Conservation (phyloP, 1,140 invertebrate species). For the Drosophila ogumai region DNA sequence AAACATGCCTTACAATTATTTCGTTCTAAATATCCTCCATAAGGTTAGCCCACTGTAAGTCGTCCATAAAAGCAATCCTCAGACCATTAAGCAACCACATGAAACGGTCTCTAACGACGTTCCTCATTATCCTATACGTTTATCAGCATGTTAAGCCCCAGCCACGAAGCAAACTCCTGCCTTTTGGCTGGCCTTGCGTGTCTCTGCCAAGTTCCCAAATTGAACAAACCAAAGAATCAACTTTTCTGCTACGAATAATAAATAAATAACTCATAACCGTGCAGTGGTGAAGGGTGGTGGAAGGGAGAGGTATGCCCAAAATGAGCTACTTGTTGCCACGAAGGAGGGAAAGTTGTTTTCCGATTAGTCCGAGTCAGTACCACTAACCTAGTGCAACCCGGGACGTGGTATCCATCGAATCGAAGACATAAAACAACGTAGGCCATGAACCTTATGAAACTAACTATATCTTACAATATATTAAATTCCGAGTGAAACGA, state of each 20-base stretch:
- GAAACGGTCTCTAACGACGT: constrained; percentile 70
- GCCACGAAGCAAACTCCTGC: constrained; percentile 40
- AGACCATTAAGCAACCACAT: constrained; percentile 69
- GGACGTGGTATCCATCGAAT: constrained; percentile 14
- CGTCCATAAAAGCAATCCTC: constrained; percentile 35
- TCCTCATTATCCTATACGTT: constrained; percentile 71
- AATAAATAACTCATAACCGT: constrained; percentile 77
- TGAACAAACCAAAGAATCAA: constrained; percentile 52
- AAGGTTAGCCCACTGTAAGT: constrained; percentile 18
- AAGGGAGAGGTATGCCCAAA: constrained; percentile 1
- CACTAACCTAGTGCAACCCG: constrained; percentile 47
- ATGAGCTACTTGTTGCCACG: constrained; percentile 34
- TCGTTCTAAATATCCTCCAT: neutral
- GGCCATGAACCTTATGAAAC: neutral
- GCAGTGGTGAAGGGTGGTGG: neutral
- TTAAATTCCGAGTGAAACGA: neutral
- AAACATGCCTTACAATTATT: neutral
- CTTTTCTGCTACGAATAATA: constrained; percentile 62
- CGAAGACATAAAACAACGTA: neutral
- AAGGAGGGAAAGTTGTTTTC: constrained; percentile 33
- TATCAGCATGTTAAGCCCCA: constrained; percentile 37
- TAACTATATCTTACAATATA: neutral
- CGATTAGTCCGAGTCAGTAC: constrained; percentile 34
- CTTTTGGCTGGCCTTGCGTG: constrained; percentile 59
- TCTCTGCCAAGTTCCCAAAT: constrained; percentile 54